These are phyloP conservation scores for Papilio elwesi DNA, from an alignment of 2,888 invertebrate species.

Conservation along the genomic window DNA sequence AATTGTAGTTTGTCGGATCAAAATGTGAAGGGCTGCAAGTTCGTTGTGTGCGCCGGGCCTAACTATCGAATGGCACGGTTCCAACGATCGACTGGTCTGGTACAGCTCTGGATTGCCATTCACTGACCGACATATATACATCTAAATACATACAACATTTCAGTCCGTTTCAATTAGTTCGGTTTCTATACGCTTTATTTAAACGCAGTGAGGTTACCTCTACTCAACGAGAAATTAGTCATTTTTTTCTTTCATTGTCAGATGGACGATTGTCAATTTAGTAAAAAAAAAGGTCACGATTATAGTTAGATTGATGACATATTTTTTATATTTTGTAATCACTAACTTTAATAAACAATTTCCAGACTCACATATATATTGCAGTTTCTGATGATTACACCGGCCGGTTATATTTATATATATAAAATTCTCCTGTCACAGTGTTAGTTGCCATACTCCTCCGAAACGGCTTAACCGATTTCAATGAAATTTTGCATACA, in stretches of 20 bases:
- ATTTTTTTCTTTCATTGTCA: neutral
- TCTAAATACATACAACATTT: slow-evolving; percentile 2
- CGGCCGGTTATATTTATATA: too few species aligned
- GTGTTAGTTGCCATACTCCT: too few species aligned
- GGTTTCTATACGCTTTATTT: slow-evolving; percentile 9
- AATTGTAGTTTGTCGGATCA: neutral
- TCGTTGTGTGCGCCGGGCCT: neutral
- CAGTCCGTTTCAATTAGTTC: slow-evolving; percentile 10
- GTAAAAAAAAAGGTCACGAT: neutral
- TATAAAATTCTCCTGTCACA: too few species aligned
- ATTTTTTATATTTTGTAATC: too few species aligned
- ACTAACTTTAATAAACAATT: too few species aligned
- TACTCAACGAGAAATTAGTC: neutral
- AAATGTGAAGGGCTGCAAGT: neutral
- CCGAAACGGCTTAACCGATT: too few species aligned
- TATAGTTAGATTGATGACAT: too few species aligned
- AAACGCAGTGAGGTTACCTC: neutral
- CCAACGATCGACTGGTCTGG: slow-evolving; percentile 12
- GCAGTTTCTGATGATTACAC: too few species aligned
- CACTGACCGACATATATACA: slow-evolving; percentile 8
- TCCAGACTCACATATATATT: too few species aligned
- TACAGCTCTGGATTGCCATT: slow-evolving; percentile 8
- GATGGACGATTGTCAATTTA: neutral
- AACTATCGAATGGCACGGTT: slow-evolving; percentile 28
- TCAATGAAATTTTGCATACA: too few species aligned